Evolutionary conservation across 2,113 vertebrate species (phyloP), one percentile per base, ranked within the genome.

Genomic region (Pelobates fuscus): DNA sequence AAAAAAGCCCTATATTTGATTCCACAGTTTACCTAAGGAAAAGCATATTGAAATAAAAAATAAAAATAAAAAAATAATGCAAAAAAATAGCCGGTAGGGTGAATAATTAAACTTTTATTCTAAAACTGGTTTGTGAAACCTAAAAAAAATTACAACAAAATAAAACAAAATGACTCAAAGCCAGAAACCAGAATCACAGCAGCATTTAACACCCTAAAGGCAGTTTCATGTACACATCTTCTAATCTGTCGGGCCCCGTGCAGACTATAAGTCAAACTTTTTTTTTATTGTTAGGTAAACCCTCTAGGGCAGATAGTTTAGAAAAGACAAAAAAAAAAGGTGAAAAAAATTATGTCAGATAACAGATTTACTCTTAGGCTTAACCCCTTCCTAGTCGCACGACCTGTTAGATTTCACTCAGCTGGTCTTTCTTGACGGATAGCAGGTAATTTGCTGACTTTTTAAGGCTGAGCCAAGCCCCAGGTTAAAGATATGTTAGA

Each of bases 401-500:
- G 64, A 46, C 55, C 64, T 68, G 64, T 68, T 61, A 8, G 2
- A 41, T 63, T 12, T 26, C 20, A 57, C 65, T 46, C 55, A 17
- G 64, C 73, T 77, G 73, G 64, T 77, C 64, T 77, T 77, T 68
- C 73, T 68, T 61, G 73, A 60, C 17, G 46, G 67, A 37, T 43
- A 70, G 60, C 59, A 67, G 76, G 57, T 71, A 70, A 78, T 65
- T 65, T n/a, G 3, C 14, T 44, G 37, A 64, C 76, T 71, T 63
- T 30, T 18, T 80, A 78, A 46, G 77, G 78, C 57, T 69, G 70
- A 78, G 81, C 82, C 84, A 83, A 83, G 86, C 90, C 91, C 86
- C 82, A 67, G 87, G 87, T 83, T 81, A 81, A 80, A 79, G 80
- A 81, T 69, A 84, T 85, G 84, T 15, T 67, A 25, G 89, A 81